Evolutionary conservation across 2,113 vertebrate genomes (phyloP).

Genomic region (Pseudorasbora parva): DNA sequence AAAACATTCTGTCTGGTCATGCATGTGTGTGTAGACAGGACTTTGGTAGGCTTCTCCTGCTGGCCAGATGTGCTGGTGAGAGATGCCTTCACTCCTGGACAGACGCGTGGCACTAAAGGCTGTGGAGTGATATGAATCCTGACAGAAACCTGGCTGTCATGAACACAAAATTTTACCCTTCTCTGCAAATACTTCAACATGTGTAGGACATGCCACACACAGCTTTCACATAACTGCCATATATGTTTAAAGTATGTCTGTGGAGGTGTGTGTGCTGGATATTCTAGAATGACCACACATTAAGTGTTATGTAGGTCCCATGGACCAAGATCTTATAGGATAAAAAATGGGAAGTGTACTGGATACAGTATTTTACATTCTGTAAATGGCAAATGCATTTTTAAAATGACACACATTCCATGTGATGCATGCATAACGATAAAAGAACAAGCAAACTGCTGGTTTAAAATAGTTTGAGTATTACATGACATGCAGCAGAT

Average conservation of each 20-base stretch:
- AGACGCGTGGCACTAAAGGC: conserved; percentile 53
- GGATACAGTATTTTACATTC: not conserved
- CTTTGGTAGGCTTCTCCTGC: conserved; percentile 54
- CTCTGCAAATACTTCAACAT: conserved; percentile 44
- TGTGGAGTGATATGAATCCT: conserved; percentile 57
- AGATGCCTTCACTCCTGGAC: conserved; percentile 58
- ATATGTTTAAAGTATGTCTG: not conserved
- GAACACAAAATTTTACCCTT: conserved; percentile 27
- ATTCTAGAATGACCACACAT: not conserved
- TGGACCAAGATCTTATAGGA: too few relatives aligned
- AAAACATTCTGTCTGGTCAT: conserved; percentile 42
- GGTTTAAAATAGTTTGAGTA: not conserved
- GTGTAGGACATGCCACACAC: conserved; percentile 29
- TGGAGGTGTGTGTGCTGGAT: not conserved
- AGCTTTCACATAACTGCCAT: conserved; percentile 13
- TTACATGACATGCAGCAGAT: not conserved
- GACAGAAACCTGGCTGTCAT: conserved; percentile 53
- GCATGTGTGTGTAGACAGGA: conserved; percentile 32
- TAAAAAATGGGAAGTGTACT: too few relatives aligned
- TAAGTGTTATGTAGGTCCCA: not conserved
- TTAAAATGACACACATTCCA: not conserved
- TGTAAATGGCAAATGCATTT: not conserved
- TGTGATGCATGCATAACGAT: not conserved
- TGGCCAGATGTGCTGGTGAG: conserved; percentile 72
- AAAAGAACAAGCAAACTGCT: not conserved